phyloP scores from a whole-genome alignment of 1,140 invertebrate species.

The Drosophila ohnishii region DNA sequence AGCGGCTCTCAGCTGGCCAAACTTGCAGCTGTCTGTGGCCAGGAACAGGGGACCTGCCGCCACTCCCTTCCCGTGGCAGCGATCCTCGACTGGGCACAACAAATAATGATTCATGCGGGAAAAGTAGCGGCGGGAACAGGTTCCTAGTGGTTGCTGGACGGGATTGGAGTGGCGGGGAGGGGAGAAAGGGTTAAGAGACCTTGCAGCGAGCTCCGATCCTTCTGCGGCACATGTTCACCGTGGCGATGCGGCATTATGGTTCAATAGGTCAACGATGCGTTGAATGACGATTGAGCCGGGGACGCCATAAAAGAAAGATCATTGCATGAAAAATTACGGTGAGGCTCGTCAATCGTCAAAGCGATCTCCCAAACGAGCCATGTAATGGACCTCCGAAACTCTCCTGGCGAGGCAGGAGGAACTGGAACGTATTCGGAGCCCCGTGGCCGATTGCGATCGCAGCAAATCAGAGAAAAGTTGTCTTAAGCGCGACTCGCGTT shows the following conservation, averaged over 20 bases:
- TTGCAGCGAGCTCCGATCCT: constrained; percentile 45
- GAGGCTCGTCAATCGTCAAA: constrained; percentile 74
- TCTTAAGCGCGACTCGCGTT: constrained; percentile 56
- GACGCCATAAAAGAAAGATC: constrained; percentile 65
- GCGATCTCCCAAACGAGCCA: constrained; percentile 69
- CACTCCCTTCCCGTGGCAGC: not conserved
- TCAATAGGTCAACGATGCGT: constrained; percentile 82
- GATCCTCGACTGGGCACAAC: constrained; percentile 49
- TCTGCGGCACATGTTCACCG: constrained; percentile 67
- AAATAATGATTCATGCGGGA: constrained; percentile 80
- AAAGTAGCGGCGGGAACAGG: constrained; percentile 77
- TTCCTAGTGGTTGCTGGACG: constrained; percentile 45
- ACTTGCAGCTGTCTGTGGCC: constrained; percentile 73
- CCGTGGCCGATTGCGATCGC: constrained; percentile 71
- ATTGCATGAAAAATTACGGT: constrained; percentile 79
- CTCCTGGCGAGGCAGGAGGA: constrained; percentile 31
- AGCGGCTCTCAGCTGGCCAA: constrained; percentile 65
- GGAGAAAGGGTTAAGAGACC: constrained; percentile 25
- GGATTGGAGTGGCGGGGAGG: not conserved
- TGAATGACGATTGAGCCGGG: constrained; percentile 60
- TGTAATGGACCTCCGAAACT: constrained; percentile 50
- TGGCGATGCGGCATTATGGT: constrained; percentile 65
- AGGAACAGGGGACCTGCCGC: constrained; percentile 35
- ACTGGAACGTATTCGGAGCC: constrained; percentile 41
- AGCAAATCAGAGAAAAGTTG: constrained; percentile 72